A percentile compares a stretch with the other conserved stretches of the same genome.
Conservation (phyloP, 2,797 vertebrate genomes). For the Aulostomus chinensis region DNA sequence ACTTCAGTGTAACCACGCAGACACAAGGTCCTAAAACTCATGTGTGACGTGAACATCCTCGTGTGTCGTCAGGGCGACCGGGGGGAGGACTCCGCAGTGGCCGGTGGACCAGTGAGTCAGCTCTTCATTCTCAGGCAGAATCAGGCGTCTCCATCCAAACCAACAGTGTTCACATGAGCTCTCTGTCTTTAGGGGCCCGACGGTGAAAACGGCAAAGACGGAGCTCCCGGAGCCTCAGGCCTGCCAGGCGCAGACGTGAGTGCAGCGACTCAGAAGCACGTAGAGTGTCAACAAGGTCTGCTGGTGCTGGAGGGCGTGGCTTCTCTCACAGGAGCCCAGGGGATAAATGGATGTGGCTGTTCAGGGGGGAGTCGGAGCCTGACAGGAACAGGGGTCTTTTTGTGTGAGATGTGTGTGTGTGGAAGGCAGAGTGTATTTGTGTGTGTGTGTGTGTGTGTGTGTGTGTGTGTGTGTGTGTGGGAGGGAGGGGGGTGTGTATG, state of each 20-base stretch:
- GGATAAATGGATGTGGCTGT: conserved; percentile 55
- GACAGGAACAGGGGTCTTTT: conserved; percentile 75
- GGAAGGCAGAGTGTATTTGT: too few relatives aligned
- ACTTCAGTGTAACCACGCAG: too few relatives aligned
- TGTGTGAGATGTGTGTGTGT: conserved; percentile 62
- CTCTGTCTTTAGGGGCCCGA: conserved; percentile 80
- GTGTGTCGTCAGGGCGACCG: conserved; percentile 70
- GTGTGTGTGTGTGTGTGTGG: too few relatives aligned
- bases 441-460: too few relatives aligned
- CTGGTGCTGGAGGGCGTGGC: too few relatives aligned
- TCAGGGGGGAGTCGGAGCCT: conserved; percentile 58
- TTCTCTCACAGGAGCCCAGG: too few relatives aligned
- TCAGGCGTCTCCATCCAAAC: not conserved
- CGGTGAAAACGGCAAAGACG: conserved; percentile 87
- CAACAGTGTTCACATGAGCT: not conserved
- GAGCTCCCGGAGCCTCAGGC: conserved; percentile 84
- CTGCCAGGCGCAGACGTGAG: conserved; percentile 91
- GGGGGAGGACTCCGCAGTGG: conserved; percentile 66
- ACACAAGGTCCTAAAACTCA: too few relatives aligned
- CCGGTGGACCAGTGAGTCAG: conserved; percentile 71
- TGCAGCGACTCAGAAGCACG: conserved; percentile 36
- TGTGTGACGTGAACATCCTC: not conserved
- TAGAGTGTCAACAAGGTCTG: too few relatives aligned
- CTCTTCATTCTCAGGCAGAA: not conserved
- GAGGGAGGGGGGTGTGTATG: too few relatives aligned